Evolutionary conservation across 2,888 invertebrate genomes (phyloP), one percentile per base, ranked within the genome.

Genomic region (Hydriomena furcata): DNA sequence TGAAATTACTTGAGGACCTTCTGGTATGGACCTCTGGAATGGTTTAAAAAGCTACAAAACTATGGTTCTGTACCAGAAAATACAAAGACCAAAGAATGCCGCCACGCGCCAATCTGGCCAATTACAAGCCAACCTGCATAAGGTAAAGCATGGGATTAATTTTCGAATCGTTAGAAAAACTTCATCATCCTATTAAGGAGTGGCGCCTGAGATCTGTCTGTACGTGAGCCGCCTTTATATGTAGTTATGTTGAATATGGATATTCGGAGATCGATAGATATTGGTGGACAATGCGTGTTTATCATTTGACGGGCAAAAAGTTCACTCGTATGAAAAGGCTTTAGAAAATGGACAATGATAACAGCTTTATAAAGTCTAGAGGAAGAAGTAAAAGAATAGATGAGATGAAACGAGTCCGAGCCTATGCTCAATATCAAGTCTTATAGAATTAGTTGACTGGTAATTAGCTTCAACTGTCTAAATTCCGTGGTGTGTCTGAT

Each of bases 81-180:
- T 43, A 52, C 43, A 52, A 47, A 52, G 45, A 30, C n/a, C n/a
- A n/a, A n/a, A n/a, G n/a, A n/a, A n/a, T 8, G 45, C 8, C 20
- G 43, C 38, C 43, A 38, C 46, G 24, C 38, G 38, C 40, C 45
- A 52, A 52, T 47, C 46, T n/a, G 28, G 35, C 52, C 52, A 52
- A 52, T 52, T 52, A 52, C 43, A 50, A 46, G 38, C 55, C 42
- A 52, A 52, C 54, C 50, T 60, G 53, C 41, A 49, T 63, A 68
- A 68, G 73, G 68, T 73, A 75, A 72, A 72, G 72, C 49, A 45
- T 40, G 13, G 70, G 73, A 80, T 83, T 77, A 80, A 82, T 82
- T 85, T 82, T 79, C 71, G 73, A 81, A 75, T 75, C 72, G 66
- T 66, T 76, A 80, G 78, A 82, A 83, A 82, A 85, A 82, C 78